Percentiles rank a stretch among this genome's conserved stretches.
These are phyloP conservation scores for Pteria penguin DNA, from an alignment of 2,888 invertebrate genomes.

Conservation along the genomic window DNA sequence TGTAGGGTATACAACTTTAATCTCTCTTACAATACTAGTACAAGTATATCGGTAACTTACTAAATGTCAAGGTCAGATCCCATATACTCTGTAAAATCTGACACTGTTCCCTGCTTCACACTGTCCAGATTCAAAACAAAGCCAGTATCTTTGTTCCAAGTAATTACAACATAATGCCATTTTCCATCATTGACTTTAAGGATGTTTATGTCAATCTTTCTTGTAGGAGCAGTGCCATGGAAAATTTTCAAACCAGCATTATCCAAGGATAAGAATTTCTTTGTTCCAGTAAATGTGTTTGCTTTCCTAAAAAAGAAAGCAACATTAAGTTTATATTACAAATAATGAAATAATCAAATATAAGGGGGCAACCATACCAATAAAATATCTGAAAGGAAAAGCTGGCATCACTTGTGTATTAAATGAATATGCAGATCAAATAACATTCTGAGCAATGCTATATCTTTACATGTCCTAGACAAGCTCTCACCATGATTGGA, in stretches of 20 bases:
- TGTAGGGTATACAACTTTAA: too few species aligned
- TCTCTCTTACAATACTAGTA: background rate
- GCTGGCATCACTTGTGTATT: too few species aligned
- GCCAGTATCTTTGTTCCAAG: slow-evolving; percentile 51
- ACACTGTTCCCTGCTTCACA: slow-evolving; percentile 27
- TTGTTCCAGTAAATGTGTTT: slow-evolving; percentile 49
- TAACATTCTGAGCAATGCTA: too few species aligned
- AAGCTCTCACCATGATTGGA: too few species aligned
- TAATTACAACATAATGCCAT: slow-evolving; percentile 66
- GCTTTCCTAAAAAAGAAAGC: slow-evolving; percentile 28
- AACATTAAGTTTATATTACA: background rate
- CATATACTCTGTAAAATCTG: background rate
- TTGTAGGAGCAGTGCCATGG: background rate
- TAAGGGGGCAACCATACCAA: too few species aligned
- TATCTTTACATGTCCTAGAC: too few species aligned
- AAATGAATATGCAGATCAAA: too few species aligned
- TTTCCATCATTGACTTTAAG: slow-evolving; percentile 59
- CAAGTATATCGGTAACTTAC: too few species aligned
- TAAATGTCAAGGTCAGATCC: background rate
- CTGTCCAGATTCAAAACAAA: slow-evolving; percentile 57
- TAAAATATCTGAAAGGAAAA: too few species aligned
- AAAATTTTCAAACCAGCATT: slow-evolving; percentile 52
- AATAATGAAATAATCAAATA: too few species aligned
- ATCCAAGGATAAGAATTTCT: slow-evolving; percentile 55
- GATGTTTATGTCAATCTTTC: slow-evolving; percentile 1